Conservation (phyloP, 2,113 vertebrate genomes). For the Pao palembangensis region DNA sequence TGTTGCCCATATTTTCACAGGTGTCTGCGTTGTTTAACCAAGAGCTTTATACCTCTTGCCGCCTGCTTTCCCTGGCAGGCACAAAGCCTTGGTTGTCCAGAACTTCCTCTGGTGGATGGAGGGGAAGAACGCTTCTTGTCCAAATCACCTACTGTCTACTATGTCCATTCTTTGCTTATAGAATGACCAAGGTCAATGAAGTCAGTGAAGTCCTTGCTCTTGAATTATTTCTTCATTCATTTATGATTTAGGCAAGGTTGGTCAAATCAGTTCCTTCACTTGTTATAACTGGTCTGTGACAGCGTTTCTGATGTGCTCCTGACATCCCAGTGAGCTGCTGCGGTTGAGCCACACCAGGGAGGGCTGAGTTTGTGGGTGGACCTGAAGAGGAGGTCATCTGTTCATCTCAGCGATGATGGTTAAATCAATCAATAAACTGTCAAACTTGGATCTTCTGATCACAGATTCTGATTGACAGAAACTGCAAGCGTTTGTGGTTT, state of each 20-base stretch:
- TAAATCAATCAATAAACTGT: too few species aligned
- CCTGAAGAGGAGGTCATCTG: constrained; percentile 7
- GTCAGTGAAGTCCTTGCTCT: constrained; percentile 6
- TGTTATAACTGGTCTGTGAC: constrained; percentile 3
- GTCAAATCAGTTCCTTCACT: too few species aligned
- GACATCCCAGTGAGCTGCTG: constrained; percentile 21
- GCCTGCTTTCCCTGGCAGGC: constrained; percentile 59
- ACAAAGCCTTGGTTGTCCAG: constrained; percentile 65
- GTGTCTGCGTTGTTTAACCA: constrained; percentile 69
- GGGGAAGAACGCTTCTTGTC: constrained; percentile 4
- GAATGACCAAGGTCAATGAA: constrained; percentile 34
- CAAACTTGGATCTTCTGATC: too few species aligned
- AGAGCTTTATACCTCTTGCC: constrained; percentile 41
- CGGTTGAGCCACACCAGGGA: constrained; percentile 16
- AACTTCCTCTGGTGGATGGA: constrained; percentile 42
- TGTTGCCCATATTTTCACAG: constrained; percentile 72
- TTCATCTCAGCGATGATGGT: too few species aligned
- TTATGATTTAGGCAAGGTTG: constrained; percentile 4
- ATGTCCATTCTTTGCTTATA: too few species aligned
- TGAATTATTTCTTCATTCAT: constrained; percentile 29
- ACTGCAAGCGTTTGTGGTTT: too few species aligned
- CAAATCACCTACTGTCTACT: background rate
- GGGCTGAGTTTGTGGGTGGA: constrained; percentile 6
- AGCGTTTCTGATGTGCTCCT: constrained; percentile 22
- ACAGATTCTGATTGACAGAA: too few species aligned